A percentile compares a stretch with the other conserved stretches of the same genome.
phyloP scores from a whole-genome alignment of 2,797 vertebrate species.

The Strix occidentalis region DNA sequence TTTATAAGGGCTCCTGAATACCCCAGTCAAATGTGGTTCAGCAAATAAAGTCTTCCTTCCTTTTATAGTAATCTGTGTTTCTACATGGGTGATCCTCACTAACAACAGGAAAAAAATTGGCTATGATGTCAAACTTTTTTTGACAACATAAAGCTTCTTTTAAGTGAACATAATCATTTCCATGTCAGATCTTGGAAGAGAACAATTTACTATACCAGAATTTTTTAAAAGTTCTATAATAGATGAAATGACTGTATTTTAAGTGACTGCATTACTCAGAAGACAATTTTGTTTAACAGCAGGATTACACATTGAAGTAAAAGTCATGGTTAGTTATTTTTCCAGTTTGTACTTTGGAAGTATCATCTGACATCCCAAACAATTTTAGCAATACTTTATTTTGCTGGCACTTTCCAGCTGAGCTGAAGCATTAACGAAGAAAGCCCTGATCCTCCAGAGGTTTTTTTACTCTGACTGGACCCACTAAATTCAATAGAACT shows the following conservation, averaged over 20 bases:
- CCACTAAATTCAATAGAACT: background rate
- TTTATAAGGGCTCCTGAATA: background rate
- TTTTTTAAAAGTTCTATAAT: background rate
- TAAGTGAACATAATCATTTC: background rate
- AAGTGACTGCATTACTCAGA: background rate
- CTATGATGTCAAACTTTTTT: background rate
- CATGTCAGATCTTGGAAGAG: background rate
- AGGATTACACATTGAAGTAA: background rate
- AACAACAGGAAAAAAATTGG: background rate
- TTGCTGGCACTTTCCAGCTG: background rate
- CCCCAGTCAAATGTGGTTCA: background rate
- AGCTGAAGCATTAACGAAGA: background rate
- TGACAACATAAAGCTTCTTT: background rate
- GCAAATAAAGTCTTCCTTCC: background rate
- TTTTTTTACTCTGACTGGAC: background rate
- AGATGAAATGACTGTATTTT: background rate
- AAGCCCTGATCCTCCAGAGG: background rate
- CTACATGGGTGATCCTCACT: background rate
- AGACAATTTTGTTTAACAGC: background rate
- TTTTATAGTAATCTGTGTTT: background rate
- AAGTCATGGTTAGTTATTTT: conserved; percentile 3
- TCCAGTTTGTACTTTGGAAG: background rate
- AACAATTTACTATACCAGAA: background rate
- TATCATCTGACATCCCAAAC: background rate
- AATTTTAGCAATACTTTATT: background rate